Base-by-base conservation (phyloP, 2,888 invertebrate species). In the Dryadula phaetusa region DNA sequence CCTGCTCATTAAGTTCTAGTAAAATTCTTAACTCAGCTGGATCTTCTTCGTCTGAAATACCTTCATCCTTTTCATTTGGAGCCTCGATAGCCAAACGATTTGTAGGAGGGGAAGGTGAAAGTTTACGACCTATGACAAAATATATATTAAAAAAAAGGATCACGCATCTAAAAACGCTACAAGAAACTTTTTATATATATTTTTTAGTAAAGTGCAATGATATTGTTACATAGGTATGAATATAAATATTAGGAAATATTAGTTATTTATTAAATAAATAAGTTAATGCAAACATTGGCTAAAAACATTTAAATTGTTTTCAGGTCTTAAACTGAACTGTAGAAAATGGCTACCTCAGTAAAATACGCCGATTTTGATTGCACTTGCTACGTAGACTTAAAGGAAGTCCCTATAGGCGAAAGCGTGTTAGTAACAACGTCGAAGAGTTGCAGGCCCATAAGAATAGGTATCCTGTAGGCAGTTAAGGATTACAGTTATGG, bases 1-100 rank as follows among this genome's bases (percentile, higher is more conserved):
- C 95, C 93, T 97, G 97, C 87, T 98, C 98, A 81, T 97, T 96
- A 56, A 98, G 93, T 86, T 98, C 98, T 62, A 98, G 90, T 74
- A 98, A 95, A 46, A 98, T 93, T 78, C 97, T 95, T 67, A 98
- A 87, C 84, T 98, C 98, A 20, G 96, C 95, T 14, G 96, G 95
- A 86, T 97, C 97, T 76, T 97, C 97, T 79, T 96, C 95, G 78
- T 96, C 96, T 8, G 96, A 95, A 72, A 95, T 95, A 62, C 95
- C 95, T 80, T 95, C 96, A 79, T 95, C 95, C 79, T 96, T 96
- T 78, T 95, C 96, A 72, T 94, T 93, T 53, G 92, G 84, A 53
- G 94, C 94, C 77, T 95, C 95, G 75, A 95, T 94, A 18, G 94
- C 93, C 66, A 95, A 92, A 81, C 95, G 92, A 73, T 94, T 94